phyloP scores from a whole-genome alignment of 1,140 invertebrate genomes.

The Elymnias hypermnestra region DNA sequence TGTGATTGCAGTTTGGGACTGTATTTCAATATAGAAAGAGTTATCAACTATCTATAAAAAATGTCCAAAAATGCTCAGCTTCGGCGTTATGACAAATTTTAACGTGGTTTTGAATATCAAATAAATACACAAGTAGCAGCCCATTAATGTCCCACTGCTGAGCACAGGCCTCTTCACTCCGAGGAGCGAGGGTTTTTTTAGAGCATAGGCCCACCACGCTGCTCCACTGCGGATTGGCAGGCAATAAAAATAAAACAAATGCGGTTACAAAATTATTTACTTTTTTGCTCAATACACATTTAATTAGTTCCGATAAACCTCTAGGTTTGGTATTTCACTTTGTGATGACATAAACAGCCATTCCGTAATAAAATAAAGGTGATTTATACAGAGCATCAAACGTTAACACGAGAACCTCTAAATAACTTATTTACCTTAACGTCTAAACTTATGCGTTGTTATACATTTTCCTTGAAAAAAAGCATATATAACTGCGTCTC shows the following conservation, averaged over 20 bases:
- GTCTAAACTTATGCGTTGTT: not conserved
- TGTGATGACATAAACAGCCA: slow-evolving; percentile 14
- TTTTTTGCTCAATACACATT: slow-evolving; percentile 12
- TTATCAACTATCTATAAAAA: no score
- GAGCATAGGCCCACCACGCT: no score
- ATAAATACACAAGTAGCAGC: no score
- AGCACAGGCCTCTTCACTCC: no score
- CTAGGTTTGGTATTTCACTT: slow-evolving; percentile 11
- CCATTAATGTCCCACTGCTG: no score
- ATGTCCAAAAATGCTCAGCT: not conserved
- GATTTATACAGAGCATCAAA: slow-evolving; percentile 8
- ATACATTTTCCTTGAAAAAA: not conserved
- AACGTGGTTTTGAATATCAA: no score
- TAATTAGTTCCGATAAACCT: slow-evolving; percentile 11
- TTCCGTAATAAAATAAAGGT: slow-evolving; percentile 14
- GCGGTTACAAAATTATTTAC: slow-evolving; percentile 12
- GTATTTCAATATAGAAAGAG: no score
- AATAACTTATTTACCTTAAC: not conserved
- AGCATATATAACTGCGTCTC: no score
- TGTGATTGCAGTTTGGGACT: no score
- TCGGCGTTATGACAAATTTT: not conserved
- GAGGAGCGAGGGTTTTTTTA: no score
- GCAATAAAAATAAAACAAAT: not conserved
- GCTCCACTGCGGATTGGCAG: no score
- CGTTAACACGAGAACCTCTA: not conserved